phyloP scores from a whole-genome alignment of 2,113 vertebrate species.

The Protobothrops flavoviridis region DNA sequence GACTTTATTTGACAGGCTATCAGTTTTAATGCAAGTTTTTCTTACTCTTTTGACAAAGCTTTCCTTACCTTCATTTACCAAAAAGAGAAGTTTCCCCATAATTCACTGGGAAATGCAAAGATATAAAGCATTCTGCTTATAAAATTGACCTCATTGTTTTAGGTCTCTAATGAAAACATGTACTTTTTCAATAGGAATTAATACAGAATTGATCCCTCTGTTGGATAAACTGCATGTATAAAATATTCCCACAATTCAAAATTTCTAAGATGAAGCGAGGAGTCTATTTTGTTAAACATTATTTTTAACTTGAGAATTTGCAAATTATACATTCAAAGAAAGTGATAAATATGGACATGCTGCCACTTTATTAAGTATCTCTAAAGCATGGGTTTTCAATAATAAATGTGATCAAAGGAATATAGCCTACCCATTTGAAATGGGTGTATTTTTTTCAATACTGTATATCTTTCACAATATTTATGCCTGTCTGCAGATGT shows the following conservation, averaged over 20 bases:
- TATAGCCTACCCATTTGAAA: background rate
- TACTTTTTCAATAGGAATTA: background rate
- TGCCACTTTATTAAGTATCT: background rate
- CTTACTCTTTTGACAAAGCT: background rate
- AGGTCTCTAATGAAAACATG: background rate
- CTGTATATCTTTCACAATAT: background rate
- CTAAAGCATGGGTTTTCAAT: background rate
- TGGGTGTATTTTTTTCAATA: background rate
- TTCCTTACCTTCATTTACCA: slow-evolving; percentile 53
- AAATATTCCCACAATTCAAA: background rate
- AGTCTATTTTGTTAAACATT: background rate
- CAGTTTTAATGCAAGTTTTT: background rate
- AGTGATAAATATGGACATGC: background rate
- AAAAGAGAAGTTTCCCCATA: slow-evolving; percentile 31
- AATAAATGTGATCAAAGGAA: background rate
- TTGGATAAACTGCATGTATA: background rate
- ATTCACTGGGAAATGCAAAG: slow-evolving; percentile 21
- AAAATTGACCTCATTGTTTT: slow-evolving; percentile 12
- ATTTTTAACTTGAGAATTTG: background rate
- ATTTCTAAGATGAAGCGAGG: background rate
- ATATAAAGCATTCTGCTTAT: background rate
- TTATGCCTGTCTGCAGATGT: background rate
- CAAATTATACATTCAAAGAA: background rate
- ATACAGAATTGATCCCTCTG: background rate
- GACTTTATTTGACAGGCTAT: background rate